phyloP scores from a whole-genome alignment of 2,797 vertebrate species.

The Cynodonichthys magdalenae region DNA sequence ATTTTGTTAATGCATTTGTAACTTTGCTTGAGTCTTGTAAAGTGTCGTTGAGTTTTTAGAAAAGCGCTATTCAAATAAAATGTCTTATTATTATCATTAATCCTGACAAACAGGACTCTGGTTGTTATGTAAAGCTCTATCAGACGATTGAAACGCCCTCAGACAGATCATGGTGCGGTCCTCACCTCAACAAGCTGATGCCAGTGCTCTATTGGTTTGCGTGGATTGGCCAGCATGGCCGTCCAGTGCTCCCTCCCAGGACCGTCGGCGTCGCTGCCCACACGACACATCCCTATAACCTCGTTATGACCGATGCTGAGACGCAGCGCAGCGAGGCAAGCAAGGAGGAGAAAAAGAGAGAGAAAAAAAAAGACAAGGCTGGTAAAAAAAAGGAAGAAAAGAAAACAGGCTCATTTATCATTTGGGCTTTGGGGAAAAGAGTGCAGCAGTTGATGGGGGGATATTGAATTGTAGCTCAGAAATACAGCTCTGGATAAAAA shows the following conservation, averaged over 20 bases:
- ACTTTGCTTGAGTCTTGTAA: too few species aligned
- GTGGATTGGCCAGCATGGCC: conserved; percentile 93
- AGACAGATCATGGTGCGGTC: conserved; percentile 8
- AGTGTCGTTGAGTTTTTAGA: too few species aligned
- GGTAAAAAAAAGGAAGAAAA: conserved; percentile 44
- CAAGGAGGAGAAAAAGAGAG: conserved; percentile 14
- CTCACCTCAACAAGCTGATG: conserved; percentile 92
- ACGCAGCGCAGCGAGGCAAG: neutral
- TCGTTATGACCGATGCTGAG: conserved; percentile 94
- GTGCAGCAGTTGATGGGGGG: conserved; percentile 38
- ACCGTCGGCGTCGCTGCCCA: conserved; percentile 89
- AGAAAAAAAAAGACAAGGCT: conserved; percentile 10
- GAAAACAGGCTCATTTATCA: conserved; percentile 63
- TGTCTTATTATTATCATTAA: too few species aligned
- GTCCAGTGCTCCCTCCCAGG: conserved; percentile 93
- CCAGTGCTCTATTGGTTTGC: conserved; percentile 95
- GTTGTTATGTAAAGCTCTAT: neutral
- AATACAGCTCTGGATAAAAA: conserved; percentile 42
- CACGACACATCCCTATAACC: conserved; percentile 93
- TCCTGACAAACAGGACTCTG: neutral
- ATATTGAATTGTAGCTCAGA: conserved; percentile 51
- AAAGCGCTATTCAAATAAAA: too few species aligned
- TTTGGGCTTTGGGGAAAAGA: conserved; percentile 47
- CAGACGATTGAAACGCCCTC: conserved; percentile 12
- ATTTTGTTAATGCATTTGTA: too few species aligned